These are phyloP conservation scores for Carposina sasakii DNA, from an alignment of 1,140 invertebrate genomes.

Conservation along the genomic window DNA sequence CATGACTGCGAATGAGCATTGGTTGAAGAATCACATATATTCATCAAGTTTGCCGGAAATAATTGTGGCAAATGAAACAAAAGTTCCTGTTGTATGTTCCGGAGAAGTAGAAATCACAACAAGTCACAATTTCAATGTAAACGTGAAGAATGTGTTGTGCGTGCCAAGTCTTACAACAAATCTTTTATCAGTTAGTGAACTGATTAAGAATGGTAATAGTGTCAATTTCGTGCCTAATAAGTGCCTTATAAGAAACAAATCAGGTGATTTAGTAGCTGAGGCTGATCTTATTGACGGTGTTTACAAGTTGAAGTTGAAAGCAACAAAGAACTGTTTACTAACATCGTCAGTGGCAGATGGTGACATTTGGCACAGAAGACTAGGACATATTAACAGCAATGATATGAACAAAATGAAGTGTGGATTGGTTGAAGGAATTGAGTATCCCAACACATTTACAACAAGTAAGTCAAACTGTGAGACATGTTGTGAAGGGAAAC, in stretches of 20 bases:
- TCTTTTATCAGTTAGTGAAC: constrained; percentile 36
- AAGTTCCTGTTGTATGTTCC: constrained; percentile 26
- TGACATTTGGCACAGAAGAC: no score
- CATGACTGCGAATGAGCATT: constrained; percentile 21
- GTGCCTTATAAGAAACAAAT: background rate
- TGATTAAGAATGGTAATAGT: constrained; percentile 24
- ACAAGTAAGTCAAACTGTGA: background rate
- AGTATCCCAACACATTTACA: background rate
- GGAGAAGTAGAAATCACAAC: constrained; percentile 27
- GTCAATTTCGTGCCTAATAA: background rate
- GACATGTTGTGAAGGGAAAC: background rate
- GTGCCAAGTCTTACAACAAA: constrained; percentile 27
- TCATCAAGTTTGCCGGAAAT: constrained; percentile 23
- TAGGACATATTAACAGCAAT: no score
- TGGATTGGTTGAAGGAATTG: background rate
- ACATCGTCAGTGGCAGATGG: no score
- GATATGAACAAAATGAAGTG: constrained; percentile 1
- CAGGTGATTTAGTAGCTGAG: background rate
- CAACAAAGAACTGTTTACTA: no score
- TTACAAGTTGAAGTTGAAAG: no score
- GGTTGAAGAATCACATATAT: constrained; percentile 2
- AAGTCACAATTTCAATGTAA: constrained; percentile 17
- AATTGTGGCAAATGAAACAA: constrained; percentile 26
- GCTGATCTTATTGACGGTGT: background rate
- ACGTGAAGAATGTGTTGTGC: constrained; percentile 23